These are phyloP conservation scores for Melieria picta DNA, from an alignment of 2,888 invertebrate species.

Conservation along the genomic window DNA sequence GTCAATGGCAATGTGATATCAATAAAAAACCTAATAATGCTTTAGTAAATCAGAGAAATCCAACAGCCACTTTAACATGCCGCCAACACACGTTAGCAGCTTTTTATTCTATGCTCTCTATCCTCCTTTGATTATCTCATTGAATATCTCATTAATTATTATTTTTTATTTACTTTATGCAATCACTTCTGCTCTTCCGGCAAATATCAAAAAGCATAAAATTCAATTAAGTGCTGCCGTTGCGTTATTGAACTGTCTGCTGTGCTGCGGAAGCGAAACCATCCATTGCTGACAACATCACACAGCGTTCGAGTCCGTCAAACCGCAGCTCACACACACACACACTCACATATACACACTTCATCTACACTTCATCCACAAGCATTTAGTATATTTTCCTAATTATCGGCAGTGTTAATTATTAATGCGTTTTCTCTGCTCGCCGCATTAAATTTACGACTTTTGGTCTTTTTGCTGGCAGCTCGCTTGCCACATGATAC, in stretches of 20 bases:
- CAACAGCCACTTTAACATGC: too few relatives aligned
- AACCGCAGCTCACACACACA: not conserved
- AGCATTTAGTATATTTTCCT: not conserved
- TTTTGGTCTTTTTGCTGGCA: conserved; percentile 3
- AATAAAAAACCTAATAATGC: too few relatives aligned
- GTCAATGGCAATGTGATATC: too few relatives aligned
- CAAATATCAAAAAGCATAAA: conserved; percentile 11
- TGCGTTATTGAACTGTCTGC: not conserved
- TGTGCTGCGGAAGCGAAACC: not conserved
- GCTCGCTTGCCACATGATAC: not conserved
- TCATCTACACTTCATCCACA: not conserved
- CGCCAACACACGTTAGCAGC: too few relatives aligned
- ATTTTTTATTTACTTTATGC: not conserved
- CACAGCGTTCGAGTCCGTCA: not conserved
- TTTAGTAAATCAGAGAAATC: too few relatives aligned
- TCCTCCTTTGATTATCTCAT: too few relatives aligned
- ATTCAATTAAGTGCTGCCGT: conserved; percentile 1
- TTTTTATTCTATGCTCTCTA: too few relatives aligned
- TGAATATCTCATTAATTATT: too few relatives aligned
- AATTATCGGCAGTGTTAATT: conserved; percentile 9
- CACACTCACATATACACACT: not conserved
- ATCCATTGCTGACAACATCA: not conserved
- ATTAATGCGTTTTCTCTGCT: not conserved
- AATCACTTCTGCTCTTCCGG: not conserved
- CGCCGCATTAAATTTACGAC: conserved; percentile 4